Evolutionary conservation across 2,797 vertebrate genomes (phyloP), one percentile per base, ranked within the genome.

Genomic region (Enteromius fasciolatus): DNA sequence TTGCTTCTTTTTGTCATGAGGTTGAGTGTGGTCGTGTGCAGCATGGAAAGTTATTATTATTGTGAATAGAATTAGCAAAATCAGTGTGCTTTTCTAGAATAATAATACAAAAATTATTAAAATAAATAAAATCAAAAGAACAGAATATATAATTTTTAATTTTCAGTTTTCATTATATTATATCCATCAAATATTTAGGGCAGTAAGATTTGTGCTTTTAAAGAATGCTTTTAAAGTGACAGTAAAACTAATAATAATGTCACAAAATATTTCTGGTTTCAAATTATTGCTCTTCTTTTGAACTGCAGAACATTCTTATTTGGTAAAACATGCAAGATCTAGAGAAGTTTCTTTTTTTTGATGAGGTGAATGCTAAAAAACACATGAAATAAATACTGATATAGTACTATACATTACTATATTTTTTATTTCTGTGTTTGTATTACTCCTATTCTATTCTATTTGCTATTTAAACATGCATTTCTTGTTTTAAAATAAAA

Each of bases 1-100:
- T 64, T 48, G 41, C 23, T 64, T 46, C 23, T 63, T 72, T 74
- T 74, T 74, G 48, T 36, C 50, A 63, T 63, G 36, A 39, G 31
- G 3, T 33, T 66, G 23, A 63, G 14, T 31, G 17, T 76, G 31
- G 7, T 25, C 14, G 14, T 63, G 59, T 17, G 14, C 7, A 0
- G 23, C 41, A 44, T 20, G 15, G 11, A 44, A 44, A 59, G n/a
- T 25, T 59, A 25, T 59, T 59, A 25, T 25, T 4, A 25, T 59
- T 59, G 57, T 59, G 57, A 59, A 25, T 23, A 25, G 23, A 59
- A 17, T n/a, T n/a, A 36, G 33, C 10, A 76, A 76, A 28, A 3
- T 63, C 15, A 64, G 31, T 61, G 6, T 61, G 3, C 28, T 64
- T 64, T 75, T n/a, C 23, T 25, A 46, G 11, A 39, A 39, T 7